Conservation (phyloP, 2,888 invertebrate genomes). For the Phlogophora meticulosa region DNA sequence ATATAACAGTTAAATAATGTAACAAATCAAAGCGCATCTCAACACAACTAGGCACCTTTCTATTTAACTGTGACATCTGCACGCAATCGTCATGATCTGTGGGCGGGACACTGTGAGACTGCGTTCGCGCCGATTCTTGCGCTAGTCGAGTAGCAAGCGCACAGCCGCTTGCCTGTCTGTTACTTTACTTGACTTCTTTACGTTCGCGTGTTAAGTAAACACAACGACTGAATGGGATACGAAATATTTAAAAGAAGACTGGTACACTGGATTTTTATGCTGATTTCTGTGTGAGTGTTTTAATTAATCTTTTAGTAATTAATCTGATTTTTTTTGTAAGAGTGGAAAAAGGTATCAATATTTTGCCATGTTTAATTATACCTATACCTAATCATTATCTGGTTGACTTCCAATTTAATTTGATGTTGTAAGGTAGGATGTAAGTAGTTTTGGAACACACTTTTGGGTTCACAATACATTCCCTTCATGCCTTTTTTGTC, state of each 20-base stretch:
- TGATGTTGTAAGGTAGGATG: too few species aligned
- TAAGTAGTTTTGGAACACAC: background rate
- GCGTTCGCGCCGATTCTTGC: conserved; percentile 72
- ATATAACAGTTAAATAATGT: background rate
- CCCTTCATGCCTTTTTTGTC: too few species aligned
- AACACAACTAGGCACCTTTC: conserved; percentile 18
- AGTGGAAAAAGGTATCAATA: background rate
- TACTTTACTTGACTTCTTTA: conserved; percentile 56
- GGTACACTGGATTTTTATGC: conserved; percentile 40
- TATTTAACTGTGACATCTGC: conserved; percentile 27
- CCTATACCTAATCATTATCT: background rate
- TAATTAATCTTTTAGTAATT: background rate
- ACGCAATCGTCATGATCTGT: conserved; percentile 65
- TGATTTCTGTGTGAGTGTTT: conserved; percentile 62
- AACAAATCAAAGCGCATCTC: conserved; percentile 17
- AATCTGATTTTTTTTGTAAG: background rate
- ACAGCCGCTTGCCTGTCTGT: conserved; percentile 71
- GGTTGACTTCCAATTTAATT: background rate
- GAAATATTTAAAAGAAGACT: conserved; percentile 45
- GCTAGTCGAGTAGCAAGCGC: conserved; percentile 75
- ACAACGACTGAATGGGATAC: conserved; percentile 64
- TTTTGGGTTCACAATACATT: background rate
- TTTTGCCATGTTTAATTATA: background rate
- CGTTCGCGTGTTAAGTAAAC: conserved; percentile 55
- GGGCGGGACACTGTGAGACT: conserved; percentile 66